A percentile compares a stretch with the other conserved stretches of the same genome.
These are phyloP conservation scores for Crotophaga sulcirostris DNA, from an alignment of 2,113 vertebrate genomes.

Conservation along the genomic window DNA sequence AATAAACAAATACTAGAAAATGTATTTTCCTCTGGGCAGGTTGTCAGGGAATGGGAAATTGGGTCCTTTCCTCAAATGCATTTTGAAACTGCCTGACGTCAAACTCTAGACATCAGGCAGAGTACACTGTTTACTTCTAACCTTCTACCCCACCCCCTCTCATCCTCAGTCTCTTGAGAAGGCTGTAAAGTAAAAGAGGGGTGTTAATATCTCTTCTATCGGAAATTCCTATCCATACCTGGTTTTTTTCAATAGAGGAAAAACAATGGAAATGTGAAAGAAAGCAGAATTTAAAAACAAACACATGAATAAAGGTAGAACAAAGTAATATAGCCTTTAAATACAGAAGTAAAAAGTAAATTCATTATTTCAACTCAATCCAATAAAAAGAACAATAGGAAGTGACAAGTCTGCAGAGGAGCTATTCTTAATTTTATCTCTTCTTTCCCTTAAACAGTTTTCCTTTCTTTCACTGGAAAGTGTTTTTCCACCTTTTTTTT, in stretches of 20 bases:
- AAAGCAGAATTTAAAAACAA: neutral
- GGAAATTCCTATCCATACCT: neutral
- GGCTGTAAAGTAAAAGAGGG: neutral
- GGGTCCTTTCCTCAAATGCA: neutral
- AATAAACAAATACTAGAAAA: conserved; percentile 19
- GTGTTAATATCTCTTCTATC: neutral
- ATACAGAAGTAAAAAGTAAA: neutral
- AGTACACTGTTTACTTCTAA: neutral
- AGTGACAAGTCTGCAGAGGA: neutral
- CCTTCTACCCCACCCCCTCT: neutral
- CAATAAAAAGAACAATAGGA: neutral
- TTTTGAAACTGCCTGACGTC: neutral
- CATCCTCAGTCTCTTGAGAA: neutral
- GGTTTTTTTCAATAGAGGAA: neutral
- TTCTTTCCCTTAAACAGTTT: neutral
- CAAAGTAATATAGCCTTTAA: neutral
- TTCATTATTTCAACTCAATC: neutral
- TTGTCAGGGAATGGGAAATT: neutral
- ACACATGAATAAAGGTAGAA: neutral
- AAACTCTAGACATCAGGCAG: neutral
- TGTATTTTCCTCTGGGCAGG: neutral
- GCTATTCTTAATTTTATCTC: neutral
- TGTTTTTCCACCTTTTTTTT: conserved; percentile 21
- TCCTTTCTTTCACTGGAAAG: conserved; percentile 26
- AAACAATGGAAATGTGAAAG: neutral